Evolutionary conservation across 2,888 invertebrate species (phyloP), one percentile per base, ranked within the genome.

Genomic region (Stenoptilia bipunctidactyla): DNA sequence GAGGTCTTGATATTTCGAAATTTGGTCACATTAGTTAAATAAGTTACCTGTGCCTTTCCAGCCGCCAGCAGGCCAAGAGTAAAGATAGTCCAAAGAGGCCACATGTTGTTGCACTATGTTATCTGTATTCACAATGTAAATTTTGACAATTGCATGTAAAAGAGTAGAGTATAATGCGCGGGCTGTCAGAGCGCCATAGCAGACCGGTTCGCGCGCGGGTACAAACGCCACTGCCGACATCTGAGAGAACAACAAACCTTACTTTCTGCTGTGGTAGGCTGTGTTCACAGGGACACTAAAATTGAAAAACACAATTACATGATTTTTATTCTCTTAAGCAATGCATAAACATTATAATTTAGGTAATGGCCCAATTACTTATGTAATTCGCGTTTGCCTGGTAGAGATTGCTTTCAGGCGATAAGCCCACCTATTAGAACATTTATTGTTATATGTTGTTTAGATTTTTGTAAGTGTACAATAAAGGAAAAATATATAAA

Each of bases 251-350:
- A 65, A 73, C 69, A 62, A 72, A 74, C 67, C 77, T 77, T 76
- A 80, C 76, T 79, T 80, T 82, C 75, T 56, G n/a, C n/a, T n/a
- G 80, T 57, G 55, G 57, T 51, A 56, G 72, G 70, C 51, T 45
- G 68, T 50, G 73, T 67, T 57, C 68, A 80, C 70, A 76, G 53
- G 53, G 20, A 20, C 8, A 8, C n/a, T n/a, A n/a, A n/a, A n/a
- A n/a, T n/a, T n/a, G n/a, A n/a, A n/a, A n/a, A n/a, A n/a, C n/a
- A n/a, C n/a, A n/a, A n/a, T n/a, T n/a, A n/a, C n/a, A n/a, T n/a
- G n/a, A n/a, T n/a, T n/a, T n/a, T n/a, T n/a, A n/a, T n/a, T n/a
- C n/a, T n/a, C n/a, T n/a, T n/a, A n/a, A n/a, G n/a, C n/a, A n/a
- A n/a, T n/a, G n/a, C n/a, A n/a, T n/a, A n/a, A n/a, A n/a, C n/a